These are phyloP conservation scores for Pluvialis apricaria DNA, from an alignment of 2,113 vertebrate species.

Conservation along the genomic window DNA sequence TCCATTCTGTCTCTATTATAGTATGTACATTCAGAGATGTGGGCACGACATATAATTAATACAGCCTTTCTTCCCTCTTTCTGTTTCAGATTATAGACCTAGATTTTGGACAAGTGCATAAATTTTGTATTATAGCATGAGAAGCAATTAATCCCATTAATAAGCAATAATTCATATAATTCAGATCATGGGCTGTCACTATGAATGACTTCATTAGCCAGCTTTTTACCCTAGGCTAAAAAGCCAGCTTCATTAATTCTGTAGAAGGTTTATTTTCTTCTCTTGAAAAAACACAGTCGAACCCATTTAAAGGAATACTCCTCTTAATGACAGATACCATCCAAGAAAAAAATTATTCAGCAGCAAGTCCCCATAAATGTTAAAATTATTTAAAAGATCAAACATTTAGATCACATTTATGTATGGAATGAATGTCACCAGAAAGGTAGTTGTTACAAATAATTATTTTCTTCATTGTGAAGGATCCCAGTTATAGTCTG, in stretches of 20 bases:
- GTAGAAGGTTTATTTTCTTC: constrained; percentile 34
- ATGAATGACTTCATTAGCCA: constrained; percentile 70
- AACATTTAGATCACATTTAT: neutral
- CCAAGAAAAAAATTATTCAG: neutral
- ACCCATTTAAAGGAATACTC: constrained; percentile 12
- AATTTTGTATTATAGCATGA: constrained; percentile 59
- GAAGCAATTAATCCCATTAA: constrained; percentile 77
- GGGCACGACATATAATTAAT: neutral
- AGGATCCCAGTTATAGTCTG: neutral
- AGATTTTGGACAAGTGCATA: constrained; percentile 59
- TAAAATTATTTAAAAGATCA: neutral
- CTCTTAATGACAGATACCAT: neutral
- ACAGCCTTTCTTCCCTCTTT: neutral
- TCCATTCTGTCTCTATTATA: neutral
- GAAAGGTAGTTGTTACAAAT: neutral
- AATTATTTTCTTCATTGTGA: neutral
- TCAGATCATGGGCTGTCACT: constrained; percentile 61
- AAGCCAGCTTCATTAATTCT: constrained; percentile 76
- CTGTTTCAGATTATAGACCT: constrained; percentile 38
- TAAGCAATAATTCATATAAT: constrained; percentile 75
- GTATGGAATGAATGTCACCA: neutral
- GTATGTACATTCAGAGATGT: neutral
- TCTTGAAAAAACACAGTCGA: neutral
- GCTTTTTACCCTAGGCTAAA: constrained; percentile 69
- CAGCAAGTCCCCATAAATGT: neutral